Conservation (phyloP, 2,888 invertebrate genomes). For the Mycalesis mineus region DNA sequence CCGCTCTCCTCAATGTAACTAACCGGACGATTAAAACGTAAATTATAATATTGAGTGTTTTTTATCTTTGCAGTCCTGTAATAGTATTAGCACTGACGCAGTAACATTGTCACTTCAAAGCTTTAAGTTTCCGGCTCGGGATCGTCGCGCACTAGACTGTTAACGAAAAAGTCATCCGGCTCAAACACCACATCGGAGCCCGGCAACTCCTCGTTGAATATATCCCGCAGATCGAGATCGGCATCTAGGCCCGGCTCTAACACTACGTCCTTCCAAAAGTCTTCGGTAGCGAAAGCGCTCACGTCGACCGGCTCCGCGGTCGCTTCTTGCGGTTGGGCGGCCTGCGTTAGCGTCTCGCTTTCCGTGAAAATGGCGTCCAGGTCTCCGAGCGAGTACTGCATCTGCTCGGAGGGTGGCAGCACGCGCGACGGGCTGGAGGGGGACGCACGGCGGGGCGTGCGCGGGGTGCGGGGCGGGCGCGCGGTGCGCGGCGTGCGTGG, state of each 20-base stretch:
- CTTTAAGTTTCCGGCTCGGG: slow-evolving; percentile 4
- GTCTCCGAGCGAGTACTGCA: slow-evolving; percentile 52
- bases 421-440: slow-evolving; percentile 83
- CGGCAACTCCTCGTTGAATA: slow-evolving; percentile 18
- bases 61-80: no score
- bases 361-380: slow-evolving; percentile 55
- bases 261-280: slow-evolving; percentile 25
- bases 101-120: background rate
- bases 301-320: slow-evolving; percentile 1
- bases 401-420: slow-evolving; percentile 45
- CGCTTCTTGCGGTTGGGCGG: slow-evolving; percentile 8
- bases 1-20: no score
- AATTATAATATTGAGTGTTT: no score
- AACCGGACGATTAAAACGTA: no score
- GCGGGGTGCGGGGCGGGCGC: slow-evolving; percentile 47
- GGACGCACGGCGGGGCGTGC: slow-evolving; percentile 85
- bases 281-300: slow-evolving; percentile 18
- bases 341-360: slow-evolving; percentile 32
- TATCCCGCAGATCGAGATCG: slow-evolving; percentile 22
- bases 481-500: slow-evolving; percentile 80
- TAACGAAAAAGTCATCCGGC: slow-evolving; percentile 24
- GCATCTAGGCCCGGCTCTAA: slow-evolving; percentile 22
- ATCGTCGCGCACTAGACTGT: slow-evolving; percentile 13
- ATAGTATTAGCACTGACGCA: no score
- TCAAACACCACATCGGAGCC: slow-evolving; percentile 4